Conservation (phyloP, 2,888 invertebrate species). For the Leptogaster cylindrica region DNA sequence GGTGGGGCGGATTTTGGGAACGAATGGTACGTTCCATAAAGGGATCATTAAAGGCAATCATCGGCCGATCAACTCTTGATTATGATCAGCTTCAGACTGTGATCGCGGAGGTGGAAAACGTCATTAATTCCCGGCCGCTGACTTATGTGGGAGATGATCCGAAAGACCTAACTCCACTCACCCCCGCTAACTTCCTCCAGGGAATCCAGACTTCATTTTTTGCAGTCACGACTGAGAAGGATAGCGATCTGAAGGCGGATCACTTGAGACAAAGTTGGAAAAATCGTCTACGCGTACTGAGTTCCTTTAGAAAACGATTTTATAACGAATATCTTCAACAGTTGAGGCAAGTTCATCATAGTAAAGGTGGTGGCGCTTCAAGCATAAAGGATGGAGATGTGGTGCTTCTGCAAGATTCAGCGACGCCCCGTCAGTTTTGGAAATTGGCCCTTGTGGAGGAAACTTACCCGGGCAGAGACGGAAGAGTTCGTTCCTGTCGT, state of each 20-base stretch:
- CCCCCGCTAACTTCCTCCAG: background rate
- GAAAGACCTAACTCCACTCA: background rate
- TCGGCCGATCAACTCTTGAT: background rate
- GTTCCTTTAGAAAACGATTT: background rate
- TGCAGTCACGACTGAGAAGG: background rate
- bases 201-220: background rate
- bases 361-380: background rate
- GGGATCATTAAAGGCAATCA: background rate
- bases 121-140: background rate
- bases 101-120: background rate
- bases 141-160: background rate
- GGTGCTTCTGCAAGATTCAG: background rate
- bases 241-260: background rate
- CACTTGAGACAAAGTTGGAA: background rate
- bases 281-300: background rate
- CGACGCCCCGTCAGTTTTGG: no score
- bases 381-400: background rate
- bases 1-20: slow-evolving; percentile 5
- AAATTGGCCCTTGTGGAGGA: no score
- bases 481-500: no score
- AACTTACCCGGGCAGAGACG: no score
- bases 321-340: slow-evolving; percentile 9
- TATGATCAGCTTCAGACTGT: background rate
- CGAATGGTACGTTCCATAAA: background rate
- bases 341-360: background rate